phyloP scores from a whole-genome alignment of 2,113 vertebrate genomes.

The Brachirus orientalis region DNA sequence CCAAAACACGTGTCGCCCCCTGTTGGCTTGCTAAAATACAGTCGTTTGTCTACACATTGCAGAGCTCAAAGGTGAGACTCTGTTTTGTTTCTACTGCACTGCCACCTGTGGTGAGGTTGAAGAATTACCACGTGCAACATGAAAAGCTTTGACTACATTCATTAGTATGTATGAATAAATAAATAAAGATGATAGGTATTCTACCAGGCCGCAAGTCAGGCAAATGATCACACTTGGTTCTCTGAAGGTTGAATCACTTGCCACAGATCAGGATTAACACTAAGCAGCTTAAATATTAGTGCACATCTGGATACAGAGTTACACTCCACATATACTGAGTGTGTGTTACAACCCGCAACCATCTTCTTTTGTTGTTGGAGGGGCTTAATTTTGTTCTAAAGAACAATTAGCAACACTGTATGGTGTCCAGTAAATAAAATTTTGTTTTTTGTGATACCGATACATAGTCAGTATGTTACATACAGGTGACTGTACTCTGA shows the following conservation, averaged over 20 bases:
- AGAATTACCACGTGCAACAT: conserved; percentile 7
- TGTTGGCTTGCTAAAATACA: too few species aligned
- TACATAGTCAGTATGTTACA: too few species aligned
- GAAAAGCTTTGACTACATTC: conserved; percentile 29
- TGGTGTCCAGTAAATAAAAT: too few species aligned
- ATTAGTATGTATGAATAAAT: conserved; percentile 20
- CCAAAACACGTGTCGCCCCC: too few species aligned
- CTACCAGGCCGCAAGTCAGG: conserved; percentile 58
- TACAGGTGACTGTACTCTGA: too few species aligned
- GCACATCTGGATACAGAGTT: not conserved
- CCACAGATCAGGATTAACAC: not conserved
- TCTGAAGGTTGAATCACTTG: conserved; percentile 6
- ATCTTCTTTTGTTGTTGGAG: too few species aligned
- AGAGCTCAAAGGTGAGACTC: too few species aligned
- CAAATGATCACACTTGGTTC: conserved; percentile 65
- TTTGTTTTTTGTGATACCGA: too few species aligned
- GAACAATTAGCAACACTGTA: too few species aligned
- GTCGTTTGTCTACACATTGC: too few species aligned
- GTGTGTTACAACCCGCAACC: too few species aligned
- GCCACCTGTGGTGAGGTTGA: not conserved
- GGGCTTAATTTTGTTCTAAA: not conserved
- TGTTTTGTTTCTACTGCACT: conserved; percentile 21
- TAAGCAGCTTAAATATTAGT: not conserved
- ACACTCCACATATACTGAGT: not conserved
- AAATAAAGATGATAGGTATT: not conserved